Percentiles rank a stretch among this genome's conserved stretches.
Conservation (phyloP, 1,140 invertebrate genomes). For the Ceratosolen fusciceps region DNA sequence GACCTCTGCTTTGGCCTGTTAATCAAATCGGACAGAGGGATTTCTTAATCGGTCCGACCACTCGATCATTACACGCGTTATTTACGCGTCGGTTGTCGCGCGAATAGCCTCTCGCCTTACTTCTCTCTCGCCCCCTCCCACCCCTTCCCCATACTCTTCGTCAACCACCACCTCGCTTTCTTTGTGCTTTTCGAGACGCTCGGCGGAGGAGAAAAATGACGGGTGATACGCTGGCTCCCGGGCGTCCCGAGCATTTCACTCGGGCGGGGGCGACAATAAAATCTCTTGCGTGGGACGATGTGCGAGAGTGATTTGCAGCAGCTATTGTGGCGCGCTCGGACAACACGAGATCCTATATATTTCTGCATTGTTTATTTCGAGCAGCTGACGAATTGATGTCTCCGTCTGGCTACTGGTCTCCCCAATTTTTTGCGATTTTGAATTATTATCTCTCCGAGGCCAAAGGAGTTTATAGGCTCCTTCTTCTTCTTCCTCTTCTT, state of each 20-base stretch:
- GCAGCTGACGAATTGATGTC: neutral
- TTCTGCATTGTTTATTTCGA: neutral
- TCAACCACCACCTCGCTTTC: neutral
- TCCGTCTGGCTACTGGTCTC: neutral
- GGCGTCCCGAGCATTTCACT: too few relatives aligned
- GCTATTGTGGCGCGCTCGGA: neutral
- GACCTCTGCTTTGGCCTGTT: neutral
- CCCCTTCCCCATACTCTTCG: too few relatives aligned
- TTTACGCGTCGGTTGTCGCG: neutral
- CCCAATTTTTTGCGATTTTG: neutral
- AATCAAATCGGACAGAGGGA: neutral
- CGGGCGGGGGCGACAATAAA: neutral
- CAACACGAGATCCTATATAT: neutral
- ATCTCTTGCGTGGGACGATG: neutral
- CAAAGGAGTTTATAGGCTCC: neutral
- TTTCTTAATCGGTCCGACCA: neutral
- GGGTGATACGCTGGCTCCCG: neutral
- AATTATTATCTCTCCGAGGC: neutral
- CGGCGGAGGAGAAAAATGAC: neutral
- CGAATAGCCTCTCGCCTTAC: neutral
- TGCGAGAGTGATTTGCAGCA: neutral
- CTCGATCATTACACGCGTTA: neutral
- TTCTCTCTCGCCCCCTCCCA: too few relatives aligned
- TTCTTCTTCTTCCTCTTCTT: too few relatives aligned
- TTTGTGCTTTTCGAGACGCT: neutral